Percentiles rank a stretch among this genome's conserved stretches.
Evolutionary conservation across 2,113 vertebrate genomes (phyloP).

Genomic region (Perognathus longimembris): DNA sequence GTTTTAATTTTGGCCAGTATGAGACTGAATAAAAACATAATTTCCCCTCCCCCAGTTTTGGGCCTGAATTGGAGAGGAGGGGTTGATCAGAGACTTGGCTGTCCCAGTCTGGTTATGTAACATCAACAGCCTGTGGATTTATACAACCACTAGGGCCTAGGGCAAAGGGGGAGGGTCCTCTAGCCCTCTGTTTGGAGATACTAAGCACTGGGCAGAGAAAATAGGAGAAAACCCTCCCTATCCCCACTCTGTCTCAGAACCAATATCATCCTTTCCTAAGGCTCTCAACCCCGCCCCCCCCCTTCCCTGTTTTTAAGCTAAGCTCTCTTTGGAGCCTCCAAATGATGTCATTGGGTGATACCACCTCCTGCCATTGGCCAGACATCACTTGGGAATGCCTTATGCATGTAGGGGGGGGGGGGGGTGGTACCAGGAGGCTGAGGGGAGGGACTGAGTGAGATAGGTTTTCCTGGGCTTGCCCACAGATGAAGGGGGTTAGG

Average conservation of each 20-base stretch:
- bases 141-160: constrained; percentile 65
- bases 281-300: not conserved
- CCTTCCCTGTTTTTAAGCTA: constrained; percentile 44
- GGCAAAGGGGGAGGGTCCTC: constrained; percentile 47
- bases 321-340: not conserved
- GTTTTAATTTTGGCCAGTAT: constrained; percentile 42
- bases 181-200: constrained; percentile 4
- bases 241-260: constrained; percentile 12
- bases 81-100: constrained; percentile 53
- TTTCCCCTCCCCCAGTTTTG: not conserved
- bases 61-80: constrained; percentile 49
- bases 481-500: not conserved
- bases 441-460: not conserved
- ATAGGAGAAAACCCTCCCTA: not conserved
- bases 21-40: constrained; percentile 5
- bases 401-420: accelerated
- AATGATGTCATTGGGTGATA: constrained; percentile 71
- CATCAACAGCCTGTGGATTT: constrained; percentile 76
- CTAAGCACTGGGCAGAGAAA: constrained; percentile 52
- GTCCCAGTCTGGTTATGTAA: constrained; percentile 73
- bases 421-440: not conserved
- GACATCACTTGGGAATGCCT: constrained; percentile 23
- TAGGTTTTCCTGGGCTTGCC: not conserved
- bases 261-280: constrained; percentile 5
- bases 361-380: constrained; percentile 27